Evolutionary conservation across 2,888 invertebrate species (phyloP).

Genomic region (Eilema griseolum): DNA sequence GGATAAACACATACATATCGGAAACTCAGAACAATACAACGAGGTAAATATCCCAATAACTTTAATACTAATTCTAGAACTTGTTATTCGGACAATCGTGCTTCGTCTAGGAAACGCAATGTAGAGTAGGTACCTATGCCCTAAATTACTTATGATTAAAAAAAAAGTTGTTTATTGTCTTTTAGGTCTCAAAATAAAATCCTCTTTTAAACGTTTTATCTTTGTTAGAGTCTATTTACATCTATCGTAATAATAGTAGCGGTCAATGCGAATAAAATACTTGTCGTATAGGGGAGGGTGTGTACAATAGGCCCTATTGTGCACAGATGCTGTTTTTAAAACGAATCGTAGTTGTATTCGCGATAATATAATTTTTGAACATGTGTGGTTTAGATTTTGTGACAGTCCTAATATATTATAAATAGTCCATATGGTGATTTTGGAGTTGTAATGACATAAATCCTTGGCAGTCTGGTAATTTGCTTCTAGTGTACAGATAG

Average conservation of each 20-base stretch:
- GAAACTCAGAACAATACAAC: no score
- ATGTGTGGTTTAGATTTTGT: slow-evolving; percentile 52
- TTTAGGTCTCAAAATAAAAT: no score
- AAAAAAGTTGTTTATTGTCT: no score
- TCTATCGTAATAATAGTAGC: slow-evolving; percentile 31
- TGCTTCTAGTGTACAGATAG: no score
- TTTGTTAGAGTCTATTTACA: background rate
- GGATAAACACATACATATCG: no score
- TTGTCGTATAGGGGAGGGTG: slow-evolving; percentile 53
- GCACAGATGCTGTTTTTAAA: slow-evolving; percentile 71
- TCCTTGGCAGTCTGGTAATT: background rate
- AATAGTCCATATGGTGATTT: background rate
- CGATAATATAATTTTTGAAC: slow-evolving; percentile 56
- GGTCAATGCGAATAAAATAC: slow-evolving; percentile 54
- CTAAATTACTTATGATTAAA: no score
- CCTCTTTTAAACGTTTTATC: no score
- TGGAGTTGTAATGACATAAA: background rate
- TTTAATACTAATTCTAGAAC: no score
- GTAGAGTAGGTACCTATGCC: no score
- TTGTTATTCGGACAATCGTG: no score
- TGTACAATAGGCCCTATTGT: slow-evolving; percentile 60
- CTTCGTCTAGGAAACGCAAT: no score
- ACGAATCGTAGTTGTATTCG: slow-evolving; percentile 47
- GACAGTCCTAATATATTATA: slow-evolving; percentile 33
- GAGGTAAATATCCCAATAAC: no score